Conservation (phyloP, 2,113 vertebrate genomes). For the Pomatorhinus ruficollis region DNA sequence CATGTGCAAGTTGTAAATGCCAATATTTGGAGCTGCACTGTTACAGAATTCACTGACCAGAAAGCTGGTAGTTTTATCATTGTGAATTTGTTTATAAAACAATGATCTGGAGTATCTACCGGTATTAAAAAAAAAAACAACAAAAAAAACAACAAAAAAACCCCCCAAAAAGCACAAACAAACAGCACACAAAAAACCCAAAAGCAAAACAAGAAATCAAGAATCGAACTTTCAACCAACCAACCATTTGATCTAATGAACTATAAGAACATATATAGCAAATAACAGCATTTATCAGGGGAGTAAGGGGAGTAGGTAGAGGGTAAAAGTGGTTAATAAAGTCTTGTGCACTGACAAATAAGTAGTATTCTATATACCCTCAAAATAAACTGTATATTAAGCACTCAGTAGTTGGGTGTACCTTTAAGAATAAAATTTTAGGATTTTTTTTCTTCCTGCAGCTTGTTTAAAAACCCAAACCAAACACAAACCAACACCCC, state of each 20-base stretch:
- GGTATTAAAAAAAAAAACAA: not conserved
- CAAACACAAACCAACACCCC: accelerated
- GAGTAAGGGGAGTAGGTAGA: not conserved
- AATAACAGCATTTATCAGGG: not conserved
- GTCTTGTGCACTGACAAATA: not conserved
- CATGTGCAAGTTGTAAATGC: not conserved
- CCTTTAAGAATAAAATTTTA: not conserved
- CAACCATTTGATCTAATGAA: not conserved
- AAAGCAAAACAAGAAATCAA: not conserved
- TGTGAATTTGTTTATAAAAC: not conserved
- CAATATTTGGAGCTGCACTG: not conserved
- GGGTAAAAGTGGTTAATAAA: not conserved
- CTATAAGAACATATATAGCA: not conserved
- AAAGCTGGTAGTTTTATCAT: not conserved
- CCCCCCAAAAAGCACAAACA: no score
- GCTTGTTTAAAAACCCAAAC: not conserved
- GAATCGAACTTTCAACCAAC: not conserved
- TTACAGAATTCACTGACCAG: not conserved
- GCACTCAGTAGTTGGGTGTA: not conserved
- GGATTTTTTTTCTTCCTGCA: not conserved
- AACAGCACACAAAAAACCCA: no score
- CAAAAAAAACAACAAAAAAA: not conserved
- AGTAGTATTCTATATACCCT: not conserved
- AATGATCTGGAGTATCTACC: not conserved
- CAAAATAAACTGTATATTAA: not conserved